phyloP scores from a whole-genome alignment of 1,140 invertebrate species.

The Ooceraea biroi region DNA sequence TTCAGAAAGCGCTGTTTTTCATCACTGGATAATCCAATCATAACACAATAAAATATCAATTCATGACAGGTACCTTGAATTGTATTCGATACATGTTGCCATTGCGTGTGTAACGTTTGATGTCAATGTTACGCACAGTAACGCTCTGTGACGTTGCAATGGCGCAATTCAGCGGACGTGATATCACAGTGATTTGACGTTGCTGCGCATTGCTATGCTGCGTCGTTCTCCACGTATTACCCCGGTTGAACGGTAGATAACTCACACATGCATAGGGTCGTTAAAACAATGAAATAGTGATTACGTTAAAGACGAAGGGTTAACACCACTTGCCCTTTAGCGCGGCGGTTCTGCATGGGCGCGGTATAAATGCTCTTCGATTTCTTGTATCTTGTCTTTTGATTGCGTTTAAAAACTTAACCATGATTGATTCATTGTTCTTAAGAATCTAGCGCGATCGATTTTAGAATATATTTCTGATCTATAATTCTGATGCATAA shows the following conservation, averaged over 20 bases:
- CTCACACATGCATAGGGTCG: neutral
- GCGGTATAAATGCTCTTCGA: neutral
- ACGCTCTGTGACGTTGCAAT: neutral
- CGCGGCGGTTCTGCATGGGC: neutral
- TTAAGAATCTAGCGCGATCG: neutral
- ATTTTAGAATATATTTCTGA: no score
- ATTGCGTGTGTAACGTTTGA: neutral
- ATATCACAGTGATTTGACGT: conserved; percentile 19
- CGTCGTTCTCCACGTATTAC: neutral
- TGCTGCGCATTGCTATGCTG: conserved; percentile 14
- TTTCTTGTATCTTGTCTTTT: neutral
- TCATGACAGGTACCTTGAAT: no score
- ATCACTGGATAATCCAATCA: no score
- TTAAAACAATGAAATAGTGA: conserved; percentile 38
- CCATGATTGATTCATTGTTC: conserved; percentile 1
- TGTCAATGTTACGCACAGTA: neutral
- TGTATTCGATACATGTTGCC: neutral
- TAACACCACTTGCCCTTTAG: conserved; percentile 42
- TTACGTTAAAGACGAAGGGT: conserved; percentile 32
- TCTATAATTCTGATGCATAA: no score
- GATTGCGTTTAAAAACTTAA: conserved; percentile 41
- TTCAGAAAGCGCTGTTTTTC: no score
- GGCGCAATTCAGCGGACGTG: neutral
- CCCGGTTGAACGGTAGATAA: conserved; percentile 3
- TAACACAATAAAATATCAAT: no score